Base-by-base conservation (phyloP, 1,140 invertebrate genomes). In the Linepithema humile region DNA sequence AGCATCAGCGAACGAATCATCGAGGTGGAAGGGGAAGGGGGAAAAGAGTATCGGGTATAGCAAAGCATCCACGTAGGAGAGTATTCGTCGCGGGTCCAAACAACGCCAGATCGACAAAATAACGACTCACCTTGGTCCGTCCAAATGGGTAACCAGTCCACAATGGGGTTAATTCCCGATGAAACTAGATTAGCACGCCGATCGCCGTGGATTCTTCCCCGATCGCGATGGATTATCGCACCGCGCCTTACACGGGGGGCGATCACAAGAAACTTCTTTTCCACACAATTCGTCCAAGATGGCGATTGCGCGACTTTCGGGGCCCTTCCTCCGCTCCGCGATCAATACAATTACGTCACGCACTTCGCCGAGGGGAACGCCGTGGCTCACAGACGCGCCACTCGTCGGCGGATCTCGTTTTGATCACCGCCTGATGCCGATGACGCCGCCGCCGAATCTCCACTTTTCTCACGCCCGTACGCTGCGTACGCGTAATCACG, bases 311-410 rank as follows among this genome's bases (percentile, higher is more conserved):
- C 91, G 92, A 91, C 92, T 93, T 93, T 93, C 90, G 55, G 35
- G 64, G 92, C 91, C 92, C 91, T 92, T 92, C 89, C 91, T 91
- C 90, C 89, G 90, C 73, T n/a, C n/a, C 75, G 48, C 93, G 95
- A 95, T 95, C 95, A 96, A 96, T 96, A 95, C 93, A 94, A 94
- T 95, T 95, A 95, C 95, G 95, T 95, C 95, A 95, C 93, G 91
- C 90, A n/a, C n/a, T n/a, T 88, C 80, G 64, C 82, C 86, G 91
- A 91, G 91, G 91, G 89, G 88, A 90, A 48, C 38, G 29, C 70
- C 87, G 86, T 73, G n/a, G 85, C 85, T 73, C 87, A 89, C 87
- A 89, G 87, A 89, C 87, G 87, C 84, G 86, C 86, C 83, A 89
- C 87, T 85, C 84, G 87, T 88, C 70, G 75, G 29, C 59, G 77